Percentiles rank a stretch among this genome's conserved stretches.
phyloP scores from a whole-genome alignment of 2,797 vertebrate species.

The Siniperca scherzeri region DNA sequence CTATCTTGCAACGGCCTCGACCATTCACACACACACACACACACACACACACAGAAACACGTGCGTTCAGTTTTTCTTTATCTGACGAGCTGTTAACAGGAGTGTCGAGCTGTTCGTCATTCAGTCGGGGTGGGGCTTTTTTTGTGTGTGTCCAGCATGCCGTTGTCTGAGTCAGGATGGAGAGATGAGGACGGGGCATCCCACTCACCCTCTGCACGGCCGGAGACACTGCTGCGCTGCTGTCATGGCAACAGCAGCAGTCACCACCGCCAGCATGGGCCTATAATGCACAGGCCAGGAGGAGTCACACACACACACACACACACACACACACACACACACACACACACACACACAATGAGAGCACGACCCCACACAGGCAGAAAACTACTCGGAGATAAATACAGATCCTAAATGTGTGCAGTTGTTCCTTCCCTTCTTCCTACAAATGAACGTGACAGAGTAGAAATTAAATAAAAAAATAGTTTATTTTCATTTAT shows the following conservation, averaged over 20 bases:
- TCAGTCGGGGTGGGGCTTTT: constrained; percentile 66
- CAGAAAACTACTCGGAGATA: constrained; percentile 37
- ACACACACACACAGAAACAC: constrained; percentile 21
- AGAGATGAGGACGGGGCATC: constrained; percentile 87
- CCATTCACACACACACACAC: constrained; percentile 25
- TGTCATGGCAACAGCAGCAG: constrained; percentile 96
- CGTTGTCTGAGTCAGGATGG: constrained; percentile 81
- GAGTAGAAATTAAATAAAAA: background rate
- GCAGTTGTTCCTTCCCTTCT: constrained; percentile 1
- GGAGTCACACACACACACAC: constrained; percentile 63
- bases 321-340: constrained; percentile 23
- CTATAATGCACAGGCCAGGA: constrained; percentile 83
- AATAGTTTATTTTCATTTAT: background rate
- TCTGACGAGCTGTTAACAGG: constrained; percentile 31
- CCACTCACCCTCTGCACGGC: constrained; percentile 88
- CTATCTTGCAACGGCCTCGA: constrained; percentile 27
- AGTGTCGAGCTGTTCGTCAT: constrained; percentile 38
- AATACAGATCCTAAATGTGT: constrained; percentile 17
- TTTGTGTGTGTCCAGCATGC: constrained; percentile 63
- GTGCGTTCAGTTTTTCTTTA: constrained; percentile 9
- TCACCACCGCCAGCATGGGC: constrained; percentile 91
- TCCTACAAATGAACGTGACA: background rate
- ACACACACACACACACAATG: constrained; percentile 28
- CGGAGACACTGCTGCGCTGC: constrained; percentile 89
- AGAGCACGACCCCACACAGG: constrained; percentile 36